These are phyloP conservation scores for Strix aluco DNA, from an alignment of 2,113 vertebrate species.

Conservation along the genomic window DNA sequence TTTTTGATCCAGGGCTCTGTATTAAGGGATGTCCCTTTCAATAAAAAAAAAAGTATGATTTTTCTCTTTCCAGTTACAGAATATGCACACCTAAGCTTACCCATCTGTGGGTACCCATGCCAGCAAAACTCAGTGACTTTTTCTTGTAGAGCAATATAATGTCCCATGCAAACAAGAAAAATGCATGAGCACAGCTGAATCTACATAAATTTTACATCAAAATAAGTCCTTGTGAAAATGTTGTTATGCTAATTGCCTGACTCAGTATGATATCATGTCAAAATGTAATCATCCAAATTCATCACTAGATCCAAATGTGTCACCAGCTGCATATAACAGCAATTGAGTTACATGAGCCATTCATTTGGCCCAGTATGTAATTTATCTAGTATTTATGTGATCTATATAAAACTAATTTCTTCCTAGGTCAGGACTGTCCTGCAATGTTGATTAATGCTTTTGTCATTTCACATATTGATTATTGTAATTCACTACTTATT, in stretches of 20 bases:
- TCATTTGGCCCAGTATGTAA: constrained; percentile 27
- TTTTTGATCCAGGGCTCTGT: background rate
- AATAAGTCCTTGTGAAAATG: constrained; percentile 33
- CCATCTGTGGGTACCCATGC: background rate
- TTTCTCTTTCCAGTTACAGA: background rate
- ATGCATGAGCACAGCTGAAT: background rate
- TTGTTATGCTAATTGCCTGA: constrained; percentile 26
- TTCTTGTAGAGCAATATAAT: background rate
- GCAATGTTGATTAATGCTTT: constrained; percentile 54
- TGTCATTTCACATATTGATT: constrained; percentile 62
- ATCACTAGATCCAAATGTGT: constrained; percentile 40
- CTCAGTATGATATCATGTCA: constrained; percentile 37
- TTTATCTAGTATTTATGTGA: constrained; percentile 21
- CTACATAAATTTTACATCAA: constrained; percentile 44
- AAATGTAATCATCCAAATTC: constrained; percentile 52
- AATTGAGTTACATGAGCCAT: constrained; percentile 19
- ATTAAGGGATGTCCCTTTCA: background rate
- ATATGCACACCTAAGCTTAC: background rate
- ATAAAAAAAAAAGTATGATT: background rate
- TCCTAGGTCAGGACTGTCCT: background rate
- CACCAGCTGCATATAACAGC: constrained; percentile 35
- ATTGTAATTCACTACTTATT: constrained; percentile 47
- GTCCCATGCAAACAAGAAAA: background rate
- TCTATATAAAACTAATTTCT: constrained; percentile 43
- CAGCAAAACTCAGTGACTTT: background rate